Evolutionary conservation across 2,797 vertebrate species (phyloP), one percentile per base, ranked within the genome.

Genomic region (Poecilia picta): DNA sequence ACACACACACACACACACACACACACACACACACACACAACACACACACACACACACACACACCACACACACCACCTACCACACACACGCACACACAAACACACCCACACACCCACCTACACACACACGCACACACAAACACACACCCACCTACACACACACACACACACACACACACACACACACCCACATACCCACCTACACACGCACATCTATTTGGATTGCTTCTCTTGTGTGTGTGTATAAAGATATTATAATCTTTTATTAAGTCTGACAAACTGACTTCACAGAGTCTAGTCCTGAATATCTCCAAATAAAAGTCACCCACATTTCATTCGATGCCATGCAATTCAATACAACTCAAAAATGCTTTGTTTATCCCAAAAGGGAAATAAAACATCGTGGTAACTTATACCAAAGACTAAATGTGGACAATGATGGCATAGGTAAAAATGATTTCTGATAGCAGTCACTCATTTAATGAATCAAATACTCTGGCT

Each of bases 41-140:
- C 16, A 3, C 12, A 1, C 4, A 1, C 59, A 18, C 31, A 33
- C 16, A 0, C 46, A 8, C 15, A 3, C n/a, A 11, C 28, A 7
- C 59, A 10, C 43, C 47, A 2, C 16, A 33, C 12, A 13, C 8
- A 1, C n/a, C n/a, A n/a, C n/a, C n/a, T n/a, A n/a, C n/a, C 25
- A 12, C 59, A 2, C 28, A 62, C 46, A 18, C 16, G 8, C 6
- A 0, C n/a, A 5, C 8, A 11, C 55, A 28, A 10, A 57, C 39
- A 4, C 5, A 4, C 41, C 1, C 39, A n/a, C 3, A 11, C 7
- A 4, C 23, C 3, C 55, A 28, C 25, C 5, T 6, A 39, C 45
- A 13, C 45, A 3, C 46, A 5, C 46, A 18, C 16, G 1, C 12
- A 1, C 4, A 1, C 59, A 18, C 31, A 33, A 5, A 0, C 46